Conservation (phyloP, 2,113 vertebrate species). For the Corythornis madagascariensis region DNA sequence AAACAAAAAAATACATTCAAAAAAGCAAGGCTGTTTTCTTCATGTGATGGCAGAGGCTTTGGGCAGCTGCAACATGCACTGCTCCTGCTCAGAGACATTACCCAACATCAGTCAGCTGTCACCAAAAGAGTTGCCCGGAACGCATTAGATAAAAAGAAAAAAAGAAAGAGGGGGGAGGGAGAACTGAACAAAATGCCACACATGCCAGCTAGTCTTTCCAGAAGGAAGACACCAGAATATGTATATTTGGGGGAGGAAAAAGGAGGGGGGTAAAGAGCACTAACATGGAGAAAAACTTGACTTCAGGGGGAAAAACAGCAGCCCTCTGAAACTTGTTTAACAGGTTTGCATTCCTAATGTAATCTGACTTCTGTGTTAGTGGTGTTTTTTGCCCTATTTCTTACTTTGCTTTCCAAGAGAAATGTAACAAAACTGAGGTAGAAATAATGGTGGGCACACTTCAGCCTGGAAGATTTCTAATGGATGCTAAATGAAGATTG, state of each 20-base stretch:
- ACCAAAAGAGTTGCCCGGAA: constrained; percentile 72
- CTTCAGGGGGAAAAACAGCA: constrained; percentile 68
- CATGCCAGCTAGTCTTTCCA: constrained; percentile 58
- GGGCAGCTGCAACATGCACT: constrained; percentile 67
- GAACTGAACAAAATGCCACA: constrained; percentile 67
- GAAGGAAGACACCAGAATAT: constrained; percentile 36
- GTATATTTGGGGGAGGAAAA: not conserved
- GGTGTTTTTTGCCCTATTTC: constrained; percentile 41
- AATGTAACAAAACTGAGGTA: constrained; percentile 91
- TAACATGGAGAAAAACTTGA: constrained; percentile 32
- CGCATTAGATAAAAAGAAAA: constrained; percentile 75
- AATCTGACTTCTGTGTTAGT: constrained; percentile 44
- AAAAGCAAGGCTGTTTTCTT: constrained; percentile 79
- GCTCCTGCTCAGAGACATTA: constrained; percentile 71
- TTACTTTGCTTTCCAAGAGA: constrained; percentile 84
- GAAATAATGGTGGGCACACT: constrained; percentile 85
- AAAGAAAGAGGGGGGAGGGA: constrained; percentile 40
- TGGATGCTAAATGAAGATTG: constrained; percentile 71
- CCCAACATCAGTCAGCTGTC: constrained; percentile 76
- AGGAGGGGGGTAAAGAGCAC: not conserved
- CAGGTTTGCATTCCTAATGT: constrained; percentile 71
- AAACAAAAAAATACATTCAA: constrained; percentile 85
- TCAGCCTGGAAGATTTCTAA: constrained; percentile 72
- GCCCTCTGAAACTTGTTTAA: constrained; percentile 72
- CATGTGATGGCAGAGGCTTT: constrained; percentile 76